Evolutionary conservation across 2,797 vertebrate genomes (phyloP), one percentile per base, ranked within the genome.

Genomic region (Vireo griseus): DNA sequence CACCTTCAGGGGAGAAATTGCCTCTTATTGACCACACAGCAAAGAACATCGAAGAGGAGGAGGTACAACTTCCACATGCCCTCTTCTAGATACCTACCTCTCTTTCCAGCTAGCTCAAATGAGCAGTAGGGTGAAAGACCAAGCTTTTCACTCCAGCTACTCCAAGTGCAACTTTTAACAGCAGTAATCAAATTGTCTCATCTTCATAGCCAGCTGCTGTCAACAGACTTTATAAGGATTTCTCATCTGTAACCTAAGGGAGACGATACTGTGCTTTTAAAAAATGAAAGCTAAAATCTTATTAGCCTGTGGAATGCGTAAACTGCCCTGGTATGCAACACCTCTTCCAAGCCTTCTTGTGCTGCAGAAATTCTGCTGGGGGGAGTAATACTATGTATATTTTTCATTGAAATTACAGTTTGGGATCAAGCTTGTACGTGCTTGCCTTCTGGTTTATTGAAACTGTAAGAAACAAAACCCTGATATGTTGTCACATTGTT

Each of bases 251-350:
- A 81, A 80, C 21, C 31, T 54, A 48, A 63, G 21, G n/a, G 44
- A 86, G 20, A 72, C 0, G 0, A 81, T 20, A 45, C 9, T 69
- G 55, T 26, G 39, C 45, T 75, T 92, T 17, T 25, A 45, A 24
- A 90, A 94, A 80, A 77, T 1, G 11, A 82, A 91, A 82, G 52
- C 26, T 3, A 3, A 78, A 94, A 65, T 72, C 68, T 58, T 75
- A 68, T 54, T 89, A 91, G 68, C 42, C 58, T 67, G 29, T 55
- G 82, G 86, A 91, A 92, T 67, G 65, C 68, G 65, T 72, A 74
- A 93, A 90, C 62, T 88, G 45, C 83, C 57, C 24, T 65, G 75
- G 62, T 63, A 91, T 54, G 72, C 69, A 78, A 61, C 90, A 92
- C 50, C 54, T 88, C 87, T 57, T 86, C 58, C 77, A 88, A 90